A percentile compares a stretch with the other conserved stretches of the same genome.
phyloP scores from a whole-genome alignment of 1,140 invertebrate genomes.

The Conus ventricosus region DNA sequence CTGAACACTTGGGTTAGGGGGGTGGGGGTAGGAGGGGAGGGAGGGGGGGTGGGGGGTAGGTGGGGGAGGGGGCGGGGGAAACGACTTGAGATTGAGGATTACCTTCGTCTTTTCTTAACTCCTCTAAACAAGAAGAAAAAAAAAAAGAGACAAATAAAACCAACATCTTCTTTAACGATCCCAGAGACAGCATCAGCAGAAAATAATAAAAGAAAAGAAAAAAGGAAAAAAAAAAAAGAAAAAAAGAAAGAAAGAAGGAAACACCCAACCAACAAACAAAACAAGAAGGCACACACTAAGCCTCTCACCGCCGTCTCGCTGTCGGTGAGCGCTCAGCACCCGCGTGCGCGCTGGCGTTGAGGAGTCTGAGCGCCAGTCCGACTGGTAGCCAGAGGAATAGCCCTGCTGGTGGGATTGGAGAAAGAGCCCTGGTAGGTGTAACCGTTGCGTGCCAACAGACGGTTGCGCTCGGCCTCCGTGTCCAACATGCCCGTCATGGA shows the following conservation, averaged over 20 bases:
- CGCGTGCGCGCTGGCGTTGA: slow-evolving; percentile 54
- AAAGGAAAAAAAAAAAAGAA: too few species aligned
- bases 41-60: too few species aligned
- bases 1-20: too few species aligned
- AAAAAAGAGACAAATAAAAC: neutral
- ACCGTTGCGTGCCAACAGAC: slow-evolving; percentile 49
- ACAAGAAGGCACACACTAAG: neutral
- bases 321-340: slow-evolving; percentile 55
- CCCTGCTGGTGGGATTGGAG: neutral
- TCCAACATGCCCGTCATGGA: slow-evolving; percentile 56
- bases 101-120: too few species aligned
- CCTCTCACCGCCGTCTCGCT: slow-evolving; percentile 40
- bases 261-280: neutral
- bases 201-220: neutral
- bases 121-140: neutral
- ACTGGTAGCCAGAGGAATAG: slow-evolving; percentile 27
- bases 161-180: neutral
- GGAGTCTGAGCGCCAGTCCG: slow-evolving; percentile 59
- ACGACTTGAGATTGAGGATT: too few species aligned
- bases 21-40: too few species aligned
- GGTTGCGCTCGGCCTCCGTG: slow-evolving; percentile 56
- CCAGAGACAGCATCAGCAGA: neutral
- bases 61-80: too few species aligned
- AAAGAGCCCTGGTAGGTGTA: slow-evolving; percentile 30
- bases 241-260: neutral